These are phyloP conservation scores for Cottoperca gobio DNA, from an alignment of 2,797 vertebrate genomes.

Conservation along the genomic window DNA sequence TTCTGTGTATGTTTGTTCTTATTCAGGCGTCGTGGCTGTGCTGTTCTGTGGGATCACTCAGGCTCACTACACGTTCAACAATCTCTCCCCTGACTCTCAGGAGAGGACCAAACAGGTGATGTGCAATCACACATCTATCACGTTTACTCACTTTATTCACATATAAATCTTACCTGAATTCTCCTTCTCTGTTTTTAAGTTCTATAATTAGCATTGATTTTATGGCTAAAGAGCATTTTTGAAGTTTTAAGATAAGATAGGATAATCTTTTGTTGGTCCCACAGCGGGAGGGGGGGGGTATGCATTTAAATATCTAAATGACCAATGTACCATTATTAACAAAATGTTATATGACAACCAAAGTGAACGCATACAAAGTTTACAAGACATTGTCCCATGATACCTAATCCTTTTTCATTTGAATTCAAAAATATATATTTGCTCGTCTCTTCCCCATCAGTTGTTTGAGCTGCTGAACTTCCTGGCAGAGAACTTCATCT, in stretches of 20 bases:
- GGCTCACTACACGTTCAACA: constrained; percentile 98
- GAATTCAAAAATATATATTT: too few relatives aligned
- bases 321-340: neutral
- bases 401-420: too few relatives aligned
- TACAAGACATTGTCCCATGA: neutral
- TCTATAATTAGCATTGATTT: neutral
- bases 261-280: too few relatives aligned
- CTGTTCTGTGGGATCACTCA: constrained; percentile 98
- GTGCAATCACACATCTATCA: neutral
- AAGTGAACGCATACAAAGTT: neutral
- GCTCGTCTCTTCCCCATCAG: constrained; percentile 73
- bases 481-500: constrained; percentile 99
- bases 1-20: constrained; percentile 15
- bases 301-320: neutral
- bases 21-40: constrained; percentile 94
- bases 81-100: constrained; percentile 95
- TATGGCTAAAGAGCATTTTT: neutral
- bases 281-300: too few relatives aligned
- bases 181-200: neutral
- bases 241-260: too few relatives aligned
- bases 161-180: neutral
- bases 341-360: neutral
- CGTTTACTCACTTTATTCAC: neutral
- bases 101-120: constrained; percentile 94
- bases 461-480: constrained; percentile 99